These are phyloP conservation scores for Nasonovia ribisnigri DNA, from an alignment of 2,888 invertebrate species.

Conservation along the genomic window DNA sequence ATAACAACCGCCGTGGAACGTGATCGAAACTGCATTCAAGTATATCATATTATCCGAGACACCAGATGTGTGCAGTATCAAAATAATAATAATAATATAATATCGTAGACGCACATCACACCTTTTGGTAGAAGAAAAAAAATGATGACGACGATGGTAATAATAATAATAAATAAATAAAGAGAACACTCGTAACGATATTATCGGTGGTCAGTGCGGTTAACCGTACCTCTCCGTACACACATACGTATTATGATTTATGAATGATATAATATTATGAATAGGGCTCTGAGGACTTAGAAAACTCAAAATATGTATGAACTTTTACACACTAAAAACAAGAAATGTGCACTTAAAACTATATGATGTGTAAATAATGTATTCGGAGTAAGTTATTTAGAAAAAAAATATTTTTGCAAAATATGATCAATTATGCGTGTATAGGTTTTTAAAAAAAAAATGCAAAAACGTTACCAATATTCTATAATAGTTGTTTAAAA, in stretches of 20 bases:
- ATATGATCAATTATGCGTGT: no score
- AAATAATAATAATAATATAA: background rate
- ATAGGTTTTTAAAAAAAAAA: no score
- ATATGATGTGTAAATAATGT: background rate
- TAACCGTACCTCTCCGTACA: background rate
- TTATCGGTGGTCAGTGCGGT: constrained; percentile 35
- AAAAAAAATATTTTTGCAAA: no score
- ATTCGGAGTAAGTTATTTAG: background rate
- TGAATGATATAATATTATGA: background rate
- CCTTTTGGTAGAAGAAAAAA: background rate
- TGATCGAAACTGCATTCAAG: constrained; percentile 1
- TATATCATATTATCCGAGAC: background rate
- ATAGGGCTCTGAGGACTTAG: background rate
- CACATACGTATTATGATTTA: background rate
- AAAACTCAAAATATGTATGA: background rate
- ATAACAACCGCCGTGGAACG: background rate
- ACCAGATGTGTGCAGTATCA: background rate
- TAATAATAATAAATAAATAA: background rate
- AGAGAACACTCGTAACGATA: constrained; percentile 30
- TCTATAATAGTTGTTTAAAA: no score
- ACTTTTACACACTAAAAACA: background rate
- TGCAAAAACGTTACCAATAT: no score
- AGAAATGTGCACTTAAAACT: background rate
- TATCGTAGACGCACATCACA: background rate
- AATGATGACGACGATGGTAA: background rate